Evolutionary conservation across 1,140 invertebrate species (phyloP).

Genomic region (Aplysia californica): DNA sequence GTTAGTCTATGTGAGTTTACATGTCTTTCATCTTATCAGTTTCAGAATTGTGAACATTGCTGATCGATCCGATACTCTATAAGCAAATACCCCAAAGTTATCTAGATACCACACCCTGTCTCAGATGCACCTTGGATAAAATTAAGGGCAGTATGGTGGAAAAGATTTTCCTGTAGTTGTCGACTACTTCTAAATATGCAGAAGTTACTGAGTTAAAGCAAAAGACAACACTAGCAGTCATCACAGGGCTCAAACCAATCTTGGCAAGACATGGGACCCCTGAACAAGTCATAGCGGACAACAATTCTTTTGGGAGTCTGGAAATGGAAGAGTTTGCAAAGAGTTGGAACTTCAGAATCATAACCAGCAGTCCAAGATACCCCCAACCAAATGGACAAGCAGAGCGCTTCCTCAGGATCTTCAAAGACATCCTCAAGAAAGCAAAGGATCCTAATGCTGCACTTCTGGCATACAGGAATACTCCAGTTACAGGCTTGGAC

Average conservation of each 20-base stretch:
- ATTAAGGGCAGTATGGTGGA: neutral
- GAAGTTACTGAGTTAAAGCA: neutral
- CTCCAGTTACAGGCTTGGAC: constrained; percentile 19
- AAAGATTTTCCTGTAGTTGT: constrained; percentile 13
- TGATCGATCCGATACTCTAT: no score
- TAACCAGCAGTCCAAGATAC: constrained; percentile 55
- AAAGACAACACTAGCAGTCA: constrained; percentile 5
- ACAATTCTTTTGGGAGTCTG: constrained; percentile 29
- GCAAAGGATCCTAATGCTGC: constrained; percentile 6
- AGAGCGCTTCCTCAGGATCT: constrained; percentile 26
- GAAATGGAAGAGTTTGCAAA: constrained; percentile 11
- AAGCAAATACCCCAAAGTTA: neutral
- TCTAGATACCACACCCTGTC: neutral
- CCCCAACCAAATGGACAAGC: constrained; percentile 39
- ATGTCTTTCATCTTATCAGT: neutral
- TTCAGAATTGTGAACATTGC: no score
- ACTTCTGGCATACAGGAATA: constrained; percentile 26
- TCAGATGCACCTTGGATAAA: constrained; percentile 10
- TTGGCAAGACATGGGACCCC: constrained; percentile 27
- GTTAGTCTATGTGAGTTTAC: no score
- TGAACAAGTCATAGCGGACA: constrained; percentile 40
- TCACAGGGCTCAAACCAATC: constrained; percentile 21
- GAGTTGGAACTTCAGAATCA: constrained; percentile 1
- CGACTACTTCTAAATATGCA: constrained; percentile 26
- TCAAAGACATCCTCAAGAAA: constrained; percentile 32